Evolutionary conservation across 2,113 vertebrate species (phyloP).

Genomic region (Amblyopsis rosae): DNA sequence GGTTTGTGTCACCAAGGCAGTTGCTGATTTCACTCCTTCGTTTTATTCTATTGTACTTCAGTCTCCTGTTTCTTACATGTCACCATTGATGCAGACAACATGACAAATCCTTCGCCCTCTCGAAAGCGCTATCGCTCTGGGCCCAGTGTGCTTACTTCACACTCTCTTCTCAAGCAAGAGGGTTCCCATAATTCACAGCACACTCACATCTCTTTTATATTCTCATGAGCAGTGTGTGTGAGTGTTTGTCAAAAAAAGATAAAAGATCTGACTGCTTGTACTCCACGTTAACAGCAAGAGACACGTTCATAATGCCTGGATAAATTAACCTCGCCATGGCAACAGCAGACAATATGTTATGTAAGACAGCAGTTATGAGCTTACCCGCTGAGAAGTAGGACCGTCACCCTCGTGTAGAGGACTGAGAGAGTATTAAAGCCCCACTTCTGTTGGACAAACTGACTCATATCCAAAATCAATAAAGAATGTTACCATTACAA

Average conservation of each 20-base stretch:
- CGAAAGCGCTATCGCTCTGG: not conserved
- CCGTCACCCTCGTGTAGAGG: constrained; percentile 47
- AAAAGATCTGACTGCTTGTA: constrained; percentile 22
- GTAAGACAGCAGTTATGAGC: constrained; percentile 71
- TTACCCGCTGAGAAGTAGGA: constrained; percentile 61
- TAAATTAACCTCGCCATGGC: constrained; percentile 76
- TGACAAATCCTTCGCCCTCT: too few relatives aligned
- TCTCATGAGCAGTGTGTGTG: not conserved
- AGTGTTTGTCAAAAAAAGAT: not conserved
- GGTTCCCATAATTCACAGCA: not conserved
- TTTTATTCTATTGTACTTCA: not conserved
- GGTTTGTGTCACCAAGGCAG: not conserved
- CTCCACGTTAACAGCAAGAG: constrained; percentile 55
- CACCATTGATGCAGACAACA: too few relatives aligned
- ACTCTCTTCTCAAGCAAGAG: not conserved
- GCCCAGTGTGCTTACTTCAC: not conserved
- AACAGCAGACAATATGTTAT: constrained; percentile 76
- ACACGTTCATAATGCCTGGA: constrained; percentile 65
- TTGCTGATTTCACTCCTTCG: not conserved
- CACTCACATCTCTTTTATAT: too few relatives aligned
- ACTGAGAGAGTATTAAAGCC: constrained; percentile 26
- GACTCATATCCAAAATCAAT: constrained; percentile 13
- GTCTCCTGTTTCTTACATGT: not conserved
- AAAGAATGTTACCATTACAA: constrained; percentile 32
- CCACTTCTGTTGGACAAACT: constrained; percentile 21